Evolutionary conservation across 2,113 vertebrate genomes (phyloP).

Genomic region (Lethenteron camtschaticum): DNA sequence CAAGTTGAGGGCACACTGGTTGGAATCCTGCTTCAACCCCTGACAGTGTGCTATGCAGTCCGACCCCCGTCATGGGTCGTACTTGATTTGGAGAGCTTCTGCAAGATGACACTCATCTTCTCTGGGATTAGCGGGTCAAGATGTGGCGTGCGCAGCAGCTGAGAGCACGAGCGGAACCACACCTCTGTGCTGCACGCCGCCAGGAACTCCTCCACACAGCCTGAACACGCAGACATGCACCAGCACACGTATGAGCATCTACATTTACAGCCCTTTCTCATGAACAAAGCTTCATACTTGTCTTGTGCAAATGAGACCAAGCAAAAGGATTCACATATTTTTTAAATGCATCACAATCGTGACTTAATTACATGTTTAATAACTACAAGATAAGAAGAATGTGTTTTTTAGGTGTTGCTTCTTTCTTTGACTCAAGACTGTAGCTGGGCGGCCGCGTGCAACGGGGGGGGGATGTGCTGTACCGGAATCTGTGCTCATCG

Average conservation of each 20-base stretch:
- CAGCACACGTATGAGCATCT: not conserved
- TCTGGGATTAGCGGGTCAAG: conserved; percentile 36
- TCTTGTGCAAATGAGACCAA: not conserved
- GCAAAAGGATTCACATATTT: not conserved
- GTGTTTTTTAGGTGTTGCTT: too few species aligned
- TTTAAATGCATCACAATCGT: too few species aligned
- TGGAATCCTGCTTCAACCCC: not conserved
- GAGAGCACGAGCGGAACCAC: conserved; percentile 41
- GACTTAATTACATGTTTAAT: too few species aligned
- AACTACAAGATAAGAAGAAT: too few species aligned
- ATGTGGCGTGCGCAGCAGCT: conserved; percentile 35
- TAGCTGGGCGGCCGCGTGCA: too few species aligned
- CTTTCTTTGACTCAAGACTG: too few species aligned
- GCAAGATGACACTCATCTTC: conserved; percentile 55
- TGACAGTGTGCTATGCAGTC: not conserved
- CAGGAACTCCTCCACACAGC: conserved; percentile 32
- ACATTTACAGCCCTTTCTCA: too few species aligned
- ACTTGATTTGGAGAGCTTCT: conserved; percentile 76
- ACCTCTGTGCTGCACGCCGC: conserved; percentile 43
- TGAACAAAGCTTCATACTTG: not conserved
- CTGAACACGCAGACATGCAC: conserved; percentile 12
- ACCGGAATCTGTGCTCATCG: not conserved
- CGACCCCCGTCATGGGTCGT: conserved; percentile 13
- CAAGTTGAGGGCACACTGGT: not conserved
- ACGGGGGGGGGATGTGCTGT: too few species aligned